Percentiles rank a stretch among this genome's conserved stretches.
Conservation (phyloP, 2,888 invertebrate genomes). For the Tholera decimalis region DNA sequence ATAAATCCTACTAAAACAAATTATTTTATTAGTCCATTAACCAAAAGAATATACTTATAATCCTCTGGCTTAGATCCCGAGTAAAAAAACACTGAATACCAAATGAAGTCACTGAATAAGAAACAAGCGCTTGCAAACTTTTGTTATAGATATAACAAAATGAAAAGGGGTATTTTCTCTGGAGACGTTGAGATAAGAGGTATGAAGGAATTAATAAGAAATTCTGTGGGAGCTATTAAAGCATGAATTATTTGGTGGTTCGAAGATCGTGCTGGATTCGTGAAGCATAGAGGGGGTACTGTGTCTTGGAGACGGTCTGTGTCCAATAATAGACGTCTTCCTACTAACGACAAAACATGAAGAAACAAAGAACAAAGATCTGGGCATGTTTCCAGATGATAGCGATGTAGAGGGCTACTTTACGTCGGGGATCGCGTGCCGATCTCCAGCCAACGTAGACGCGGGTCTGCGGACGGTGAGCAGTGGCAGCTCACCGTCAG, state of each 20-base stretch:
- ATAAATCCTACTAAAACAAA: background rate
- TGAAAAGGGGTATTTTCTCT: conserved; percentile 8
- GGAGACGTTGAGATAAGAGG: background rate
- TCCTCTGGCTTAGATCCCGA: background rate
- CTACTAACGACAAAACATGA: too few relatives aligned
- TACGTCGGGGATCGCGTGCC: too few relatives aligned
- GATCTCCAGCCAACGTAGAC: too few relatives aligned
- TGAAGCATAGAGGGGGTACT: too few relatives aligned
- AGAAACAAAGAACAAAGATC: too few relatives aligned
- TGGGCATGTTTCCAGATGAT: too few relatives aligned
- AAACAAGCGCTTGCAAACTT: conserved; percentile 24
- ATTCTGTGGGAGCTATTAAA: conserved; percentile 6
- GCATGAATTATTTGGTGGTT: conserved; percentile 6
- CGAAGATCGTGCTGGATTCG: background rate
- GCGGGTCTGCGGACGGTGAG: too few relatives aligned
- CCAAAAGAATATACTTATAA: background rate
- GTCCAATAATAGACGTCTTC: background rate
- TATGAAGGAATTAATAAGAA: background rate
- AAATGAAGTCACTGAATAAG: conserved; percentile 4
- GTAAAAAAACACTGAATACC: conserved; percentile 23
- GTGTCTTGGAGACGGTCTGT: too few relatives aligned
- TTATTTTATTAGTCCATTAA: background rate
- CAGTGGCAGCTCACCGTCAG: too few relatives aligned
- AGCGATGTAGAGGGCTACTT: too few relatives aligned
- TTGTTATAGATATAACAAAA: background rate